These are phyloP conservation scores for Chelonus formosanus DNA, from an alignment of 2,888 invertebrate species.

Conservation along the genomic window DNA sequence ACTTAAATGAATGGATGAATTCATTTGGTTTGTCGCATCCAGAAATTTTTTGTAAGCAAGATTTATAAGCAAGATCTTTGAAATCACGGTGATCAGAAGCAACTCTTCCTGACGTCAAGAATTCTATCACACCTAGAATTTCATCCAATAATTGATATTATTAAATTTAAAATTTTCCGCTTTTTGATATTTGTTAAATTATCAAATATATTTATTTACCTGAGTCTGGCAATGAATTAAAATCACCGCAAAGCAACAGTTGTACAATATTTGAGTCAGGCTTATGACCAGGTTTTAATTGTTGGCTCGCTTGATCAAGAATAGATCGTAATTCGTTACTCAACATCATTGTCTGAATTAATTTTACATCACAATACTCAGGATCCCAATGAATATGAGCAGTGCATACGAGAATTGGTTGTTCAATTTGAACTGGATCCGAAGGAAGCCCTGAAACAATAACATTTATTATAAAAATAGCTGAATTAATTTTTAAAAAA, in stretches of 20 bases:
- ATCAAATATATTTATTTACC: slow-evolving; percentile 66
- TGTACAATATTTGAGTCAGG: slow-evolving; percentile 85
- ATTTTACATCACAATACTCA: slow-evolving; percentile 98
- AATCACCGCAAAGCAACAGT: slow-evolving; percentile 94
- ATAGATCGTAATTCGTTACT: slow-evolving; percentile 92
- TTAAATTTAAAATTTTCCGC: not conserved
- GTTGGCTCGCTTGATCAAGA: slow-evolving; percentile 85
- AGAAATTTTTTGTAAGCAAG: slow-evolving; percentile 88
- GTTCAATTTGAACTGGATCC: slow-evolving; percentile 79
- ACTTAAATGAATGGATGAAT: slow-evolving; percentile 95
- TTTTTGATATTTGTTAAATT: not conserved
- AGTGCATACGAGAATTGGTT: slow-evolving; percentile 93
- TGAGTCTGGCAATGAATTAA: slow-evolving; percentile 97
- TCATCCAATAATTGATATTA: slow-evolving; percentile 18
- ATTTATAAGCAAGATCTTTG: slow-evolving; percentile 93
- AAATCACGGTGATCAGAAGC: slow-evolving; percentile 94
- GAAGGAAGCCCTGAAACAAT: slow-evolving; percentile 71
- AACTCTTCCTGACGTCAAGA: slow-evolving; percentile 89
- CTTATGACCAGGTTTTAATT: slow-evolving; percentile 77
- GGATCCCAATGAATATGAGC: slow-evolving; percentile 99
- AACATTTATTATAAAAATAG: too few species aligned
- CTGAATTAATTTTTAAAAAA: too few species aligned
- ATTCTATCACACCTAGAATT: slow-evolving; percentile 90
- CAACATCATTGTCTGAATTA: slow-evolving; percentile 99
- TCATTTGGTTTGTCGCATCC: slow-evolving; percentile 85